Conservation (phyloP, 2,113 vertebrate species). For the Tetraodon nigroviridis region DNA sequence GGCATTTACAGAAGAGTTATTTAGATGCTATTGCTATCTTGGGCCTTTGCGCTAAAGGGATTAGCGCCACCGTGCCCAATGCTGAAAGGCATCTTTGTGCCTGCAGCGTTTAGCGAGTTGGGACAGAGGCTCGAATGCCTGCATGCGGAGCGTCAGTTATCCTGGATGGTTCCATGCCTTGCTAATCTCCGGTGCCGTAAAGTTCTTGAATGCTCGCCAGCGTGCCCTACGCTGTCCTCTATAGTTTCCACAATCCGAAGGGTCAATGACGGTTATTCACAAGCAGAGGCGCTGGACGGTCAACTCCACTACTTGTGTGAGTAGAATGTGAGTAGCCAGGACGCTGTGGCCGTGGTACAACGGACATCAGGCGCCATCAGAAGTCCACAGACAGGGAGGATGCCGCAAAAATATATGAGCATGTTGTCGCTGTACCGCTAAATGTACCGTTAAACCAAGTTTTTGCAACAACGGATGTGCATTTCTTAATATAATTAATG, state of each 20-base stretch:
- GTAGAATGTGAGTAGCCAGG: conserved; percentile 31
- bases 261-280: conserved; percentile 74
- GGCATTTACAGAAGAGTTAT: conserved; percentile 71
- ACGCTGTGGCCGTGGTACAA: conserved; percentile 29
- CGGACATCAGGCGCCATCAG: conserved; percentile 13
- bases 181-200: conserved; percentile 69
- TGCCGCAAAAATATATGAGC: conserved; percentile 1
- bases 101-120: conserved; percentile 60
- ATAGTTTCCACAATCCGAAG: conserved; percentile 53
- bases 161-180: conserved; percentile 69
- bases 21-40: conserved; percentile 71
- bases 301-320: conserved; percentile 55
- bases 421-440: neutral
- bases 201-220: conserved; percentile 73
- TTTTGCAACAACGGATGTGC: neutral
- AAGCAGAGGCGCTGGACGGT: conserved; percentile 50
- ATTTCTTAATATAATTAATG: neutral
- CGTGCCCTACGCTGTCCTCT: conserved; percentile 52
- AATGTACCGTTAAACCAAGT: no score
- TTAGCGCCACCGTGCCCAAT: conserved; percentile 61
- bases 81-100: conserved; percentile 70
- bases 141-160: conserved; percentile 75
- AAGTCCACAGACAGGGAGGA: conserved; percentile 16
- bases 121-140: conserved; percentile 65
- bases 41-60: conserved; percentile 68